Evolutionary conservation across 92 coral and sea anemone genomes (phyloP).

Genomic region (Paragorgia papillata): DNA sequence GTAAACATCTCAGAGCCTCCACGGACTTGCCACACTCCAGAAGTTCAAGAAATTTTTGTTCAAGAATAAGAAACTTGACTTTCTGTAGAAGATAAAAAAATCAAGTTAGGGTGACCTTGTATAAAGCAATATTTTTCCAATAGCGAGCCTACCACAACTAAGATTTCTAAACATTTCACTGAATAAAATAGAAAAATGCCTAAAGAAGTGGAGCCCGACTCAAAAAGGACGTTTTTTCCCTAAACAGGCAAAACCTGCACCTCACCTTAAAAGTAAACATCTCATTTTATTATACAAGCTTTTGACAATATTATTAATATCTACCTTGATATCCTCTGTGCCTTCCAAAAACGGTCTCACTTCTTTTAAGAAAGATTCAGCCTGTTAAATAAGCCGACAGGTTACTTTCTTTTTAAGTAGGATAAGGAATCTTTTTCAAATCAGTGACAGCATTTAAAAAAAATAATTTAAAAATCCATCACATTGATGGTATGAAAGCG

Average conservation of each 20-base stretch:
- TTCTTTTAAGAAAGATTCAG: constrained; percentile 94
- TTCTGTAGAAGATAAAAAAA: constrained; percentile 59
- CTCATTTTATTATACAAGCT: background rate
- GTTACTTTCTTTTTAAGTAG: background rate
- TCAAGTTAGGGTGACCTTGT: background rate
- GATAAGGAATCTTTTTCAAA: background rate
- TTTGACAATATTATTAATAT: background rate
- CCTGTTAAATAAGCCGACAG: constrained; percentile 65
- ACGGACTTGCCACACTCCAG: constrained; percentile 84
- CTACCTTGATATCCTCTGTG: constrained; percentile 90
- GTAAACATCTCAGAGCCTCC: constrained; percentile 90
- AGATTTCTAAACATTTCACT: too few relatives aligned
- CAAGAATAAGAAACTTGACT: constrained; percentile 94
- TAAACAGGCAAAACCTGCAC: background rate
- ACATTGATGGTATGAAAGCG: background rate
- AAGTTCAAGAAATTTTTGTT: constrained; percentile 93
- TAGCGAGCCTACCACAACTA: too few relatives aligned
- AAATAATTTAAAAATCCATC: background rate
- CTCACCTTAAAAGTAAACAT: background rate
- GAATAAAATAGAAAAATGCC: too few relatives aligned
- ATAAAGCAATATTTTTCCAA: too few relatives aligned
- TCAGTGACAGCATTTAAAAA: background rate
- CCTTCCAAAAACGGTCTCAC: constrained; percentile 81
- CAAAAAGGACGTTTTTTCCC: background rate
- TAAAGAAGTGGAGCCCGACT: too few relatives aligned